These are phyloP conservation scores for Astreopora myriophthalma DNA, from an alignment of 64 coral and sea anemone species.

Conservation along the genomic window DNA sequence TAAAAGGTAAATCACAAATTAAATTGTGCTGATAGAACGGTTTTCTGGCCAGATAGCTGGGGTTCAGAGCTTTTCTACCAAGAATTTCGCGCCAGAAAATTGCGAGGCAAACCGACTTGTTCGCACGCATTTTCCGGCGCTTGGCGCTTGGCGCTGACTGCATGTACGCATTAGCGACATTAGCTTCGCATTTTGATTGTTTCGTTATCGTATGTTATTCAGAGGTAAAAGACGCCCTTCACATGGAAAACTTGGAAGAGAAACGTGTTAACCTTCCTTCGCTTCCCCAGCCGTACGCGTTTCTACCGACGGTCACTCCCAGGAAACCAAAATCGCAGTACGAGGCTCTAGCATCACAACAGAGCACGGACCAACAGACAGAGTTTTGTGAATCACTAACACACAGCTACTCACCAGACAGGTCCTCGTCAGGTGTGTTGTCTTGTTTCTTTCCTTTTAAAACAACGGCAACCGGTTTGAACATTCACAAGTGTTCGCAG, in stretches of 20 bases:
- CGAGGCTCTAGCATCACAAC: conserved; percentile 7
- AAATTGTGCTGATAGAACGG: not conserved
- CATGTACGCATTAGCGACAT: too few relatives aligned
- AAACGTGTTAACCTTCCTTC: not conserved
- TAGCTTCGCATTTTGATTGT: too few relatives aligned
- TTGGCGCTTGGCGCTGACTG: too few relatives aligned
- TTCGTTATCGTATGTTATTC: not conserved
- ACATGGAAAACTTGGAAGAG: not conserved
- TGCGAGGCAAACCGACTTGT: too few relatives aligned
- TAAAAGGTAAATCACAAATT: not conserved
- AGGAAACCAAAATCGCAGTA: conserved; percentile 10
- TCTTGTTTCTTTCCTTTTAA: not conserved
- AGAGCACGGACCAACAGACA: not conserved
- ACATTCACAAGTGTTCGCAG: too few relatives aligned
- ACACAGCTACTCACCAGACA: not conserved
- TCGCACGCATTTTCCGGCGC: too few relatives aligned
- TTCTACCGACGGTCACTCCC: not conserved
- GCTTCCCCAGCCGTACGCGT: not conserved
- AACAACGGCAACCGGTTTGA: not conserved
- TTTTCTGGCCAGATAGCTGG: not conserved
- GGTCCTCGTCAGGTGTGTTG: not conserved
- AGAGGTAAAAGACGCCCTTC: not conserved
- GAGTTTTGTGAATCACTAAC: not conserved
- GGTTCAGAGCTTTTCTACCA: too few relatives aligned
- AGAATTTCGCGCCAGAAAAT: too few relatives aligned